These are phyloP conservation scores for Pseudomugil tenellus DNA, from an alignment of 2,797 vertebrate species.

Conservation along the genomic window DNA sequence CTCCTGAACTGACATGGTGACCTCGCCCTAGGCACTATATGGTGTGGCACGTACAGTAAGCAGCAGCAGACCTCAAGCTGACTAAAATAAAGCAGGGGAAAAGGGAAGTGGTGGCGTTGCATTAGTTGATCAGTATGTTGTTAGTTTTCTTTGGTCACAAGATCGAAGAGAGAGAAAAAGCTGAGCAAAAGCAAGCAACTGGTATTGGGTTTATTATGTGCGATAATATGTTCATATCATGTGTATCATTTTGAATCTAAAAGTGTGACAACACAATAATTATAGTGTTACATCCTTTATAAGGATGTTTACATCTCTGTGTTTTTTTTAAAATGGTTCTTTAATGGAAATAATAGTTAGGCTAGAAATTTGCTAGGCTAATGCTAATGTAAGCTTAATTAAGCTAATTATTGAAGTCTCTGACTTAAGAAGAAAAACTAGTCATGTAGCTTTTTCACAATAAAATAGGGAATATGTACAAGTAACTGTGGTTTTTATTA, in stretches of 20 bases:
- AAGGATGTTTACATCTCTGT: not conserved
- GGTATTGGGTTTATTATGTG: not conserved
- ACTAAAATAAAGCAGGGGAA: conserved; percentile 59
- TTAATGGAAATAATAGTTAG: too few relatives aligned
- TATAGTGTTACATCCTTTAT: not conserved
- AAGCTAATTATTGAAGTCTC: not conserved
- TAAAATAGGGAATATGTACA: not conserved
- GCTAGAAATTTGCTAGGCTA: not conserved
- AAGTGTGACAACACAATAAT: not conserved
- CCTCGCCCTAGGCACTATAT: conserved; percentile 13
- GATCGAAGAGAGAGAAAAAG: conserved; percentile 33
- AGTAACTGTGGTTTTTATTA: not conserved
- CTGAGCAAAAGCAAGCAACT: conserved; percentile 1
- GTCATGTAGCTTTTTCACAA: not conserved
- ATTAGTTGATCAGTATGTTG: conserved; percentile 21
- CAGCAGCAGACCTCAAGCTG: conserved; percentile 31
- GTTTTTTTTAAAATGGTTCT: not conserved
- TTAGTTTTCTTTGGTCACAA: conserved; percentile 46
- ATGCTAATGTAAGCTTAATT: not conserved
- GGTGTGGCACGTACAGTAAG: conserved; percentile 47
- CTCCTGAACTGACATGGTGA: conserved; percentile 43
- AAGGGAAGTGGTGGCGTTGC: conserved; percentile 58
- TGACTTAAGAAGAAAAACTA: not conserved
- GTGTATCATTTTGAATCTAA: not conserved
- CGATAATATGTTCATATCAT: not conserved